Base-by-base conservation (phyloP, 1,140 invertebrate genomes). In the Caenorhabditis latens region DNA sequence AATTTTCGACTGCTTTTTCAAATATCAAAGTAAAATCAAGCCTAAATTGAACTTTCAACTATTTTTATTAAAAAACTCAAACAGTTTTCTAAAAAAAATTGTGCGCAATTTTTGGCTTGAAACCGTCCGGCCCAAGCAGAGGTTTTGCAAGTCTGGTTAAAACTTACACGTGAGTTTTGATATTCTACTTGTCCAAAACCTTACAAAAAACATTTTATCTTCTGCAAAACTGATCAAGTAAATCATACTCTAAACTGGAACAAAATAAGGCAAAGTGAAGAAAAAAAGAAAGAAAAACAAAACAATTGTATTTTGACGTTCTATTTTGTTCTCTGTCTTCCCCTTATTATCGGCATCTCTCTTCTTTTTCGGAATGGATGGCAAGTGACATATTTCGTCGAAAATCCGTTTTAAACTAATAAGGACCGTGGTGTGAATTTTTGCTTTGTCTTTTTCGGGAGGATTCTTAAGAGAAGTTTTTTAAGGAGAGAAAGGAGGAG, bases 341-440 rank as follows among this genome's bases (percentile, higher is more conserved):
- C 32, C 40, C 42, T 71, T 63, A 21, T 63, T 24, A 63, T 63
- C 61, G 61, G 61, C 65, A 43, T 71, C 19, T 43, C 13, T 43
- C 11, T 21, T 71, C 24, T 21, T 46, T 46, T 71, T 46, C 46
- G 14, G 65, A 43, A 43, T 71, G 21, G 40, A 71, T 46, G 40
- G 65, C 42, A 43, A 46, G 65, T 71, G 65, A 71, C 65, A 71
- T 71, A 46, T 71, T 71, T 71, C 16, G 65, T 46, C 19, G 8
- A 71, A 71, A 71, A 71, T 43, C 65, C 65, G 65, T 71, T 71
- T 71, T 71, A 71, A 71, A 71, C 65, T 43, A 71, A 71, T 71
- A 71, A 71, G 65, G 42, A 71, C 40, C 42, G 42, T 71, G 65
- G 42, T 16, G 65, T 14, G 16, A 71, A 46, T 43, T 7, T 43